phyloP scores from a whole-genome alignment of 2,888 invertebrate genomes.

The Notocelia uddmanniana region DNA sequence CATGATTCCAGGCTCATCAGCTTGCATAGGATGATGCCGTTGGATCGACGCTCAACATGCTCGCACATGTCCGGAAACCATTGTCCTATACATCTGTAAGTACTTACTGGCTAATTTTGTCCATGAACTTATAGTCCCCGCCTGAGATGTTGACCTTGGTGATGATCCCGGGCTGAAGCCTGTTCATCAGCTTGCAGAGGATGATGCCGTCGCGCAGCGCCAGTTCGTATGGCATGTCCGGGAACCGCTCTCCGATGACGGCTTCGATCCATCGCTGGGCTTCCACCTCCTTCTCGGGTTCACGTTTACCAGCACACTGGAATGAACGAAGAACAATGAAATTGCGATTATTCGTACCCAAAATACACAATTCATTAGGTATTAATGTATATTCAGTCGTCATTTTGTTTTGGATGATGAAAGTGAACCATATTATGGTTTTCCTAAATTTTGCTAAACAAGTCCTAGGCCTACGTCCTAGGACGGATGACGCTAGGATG shows the following conservation, averaged over 20 bases:
- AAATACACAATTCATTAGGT: too few relatives aligned
- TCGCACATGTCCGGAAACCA: background rate
- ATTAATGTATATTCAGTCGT: too few relatives aligned
- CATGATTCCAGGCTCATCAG: background rate
- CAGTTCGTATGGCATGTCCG: slow-evolving; percentile 90
- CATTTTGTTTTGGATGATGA: too few relatives aligned
- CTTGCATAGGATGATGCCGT: too few relatives aligned
- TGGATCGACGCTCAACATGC: background rate
- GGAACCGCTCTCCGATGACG: slow-evolving; percentile 92
- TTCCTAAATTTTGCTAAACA: too few relatives aligned
- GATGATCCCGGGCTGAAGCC: slow-evolving; percentile 93
- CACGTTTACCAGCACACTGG: slow-evolving; percentile 93
- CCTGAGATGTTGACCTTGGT: slow-evolving; percentile 93
- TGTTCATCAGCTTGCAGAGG: slow-evolving; percentile 96
- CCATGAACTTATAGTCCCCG: slow-evolving; percentile 98
- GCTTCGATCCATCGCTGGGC: slow-evolving; percentile 95
- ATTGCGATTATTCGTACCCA: too few relatives aligned
- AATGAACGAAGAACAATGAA: slow-evolving; percentile 58
- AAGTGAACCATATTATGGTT: too few relatives aligned
- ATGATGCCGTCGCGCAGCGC: slow-evolving; percentile 93
- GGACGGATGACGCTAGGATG: too few relatives aligned
- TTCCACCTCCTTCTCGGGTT: slow-evolving; percentile 91
- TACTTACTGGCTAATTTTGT: slow-evolving; percentile 94
- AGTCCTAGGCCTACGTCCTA: too few relatives aligned
- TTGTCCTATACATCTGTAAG: background rate